Evolutionary conservation across 2,888 invertebrate species (phyloP).

Genomic region (Isotomurus palustris): DNA sequence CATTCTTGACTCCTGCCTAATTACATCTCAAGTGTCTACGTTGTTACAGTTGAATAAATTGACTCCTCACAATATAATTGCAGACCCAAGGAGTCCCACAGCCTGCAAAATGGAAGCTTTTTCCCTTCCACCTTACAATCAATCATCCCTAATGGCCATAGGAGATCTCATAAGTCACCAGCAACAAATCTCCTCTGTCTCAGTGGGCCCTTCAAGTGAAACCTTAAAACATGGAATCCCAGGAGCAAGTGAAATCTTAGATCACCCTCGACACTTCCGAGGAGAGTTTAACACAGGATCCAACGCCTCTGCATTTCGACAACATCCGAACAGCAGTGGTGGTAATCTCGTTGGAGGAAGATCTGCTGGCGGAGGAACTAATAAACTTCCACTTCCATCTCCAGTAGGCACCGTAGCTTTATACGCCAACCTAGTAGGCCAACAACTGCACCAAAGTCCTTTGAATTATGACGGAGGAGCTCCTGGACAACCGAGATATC

Average conservation of each 20-base stretch:
- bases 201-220: constrained; percentile 15
- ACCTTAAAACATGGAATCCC: constrained; percentile 20
- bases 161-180: constrained; percentile 43
- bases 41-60: too few species aligned
- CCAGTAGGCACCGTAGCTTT: constrained; percentile 26
- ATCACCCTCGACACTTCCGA: constrained; percentile 39
- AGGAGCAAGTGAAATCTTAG: constrained; percentile 33
- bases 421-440: constrained; percentile 33
- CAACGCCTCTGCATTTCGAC: constrained; percentile 36
- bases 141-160: constrained; percentile 43
- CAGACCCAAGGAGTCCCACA: too few species aligned
- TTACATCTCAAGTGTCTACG: too few species aligned
- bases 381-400: constrained; percentile 5
- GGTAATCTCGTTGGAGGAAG: neutral
- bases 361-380: too few species aligned
- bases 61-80: too few species aligned
- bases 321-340: constrained; percentile 10
- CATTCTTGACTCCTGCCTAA: too few species aligned
- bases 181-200: constrained; percentile 20
- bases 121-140: constrained; percentile 33
- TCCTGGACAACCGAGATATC: constrained; percentile 24
- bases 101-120: constrained; percentile 40
- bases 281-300: constrained; percentile 38
- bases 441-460: constrained; percentile 29
- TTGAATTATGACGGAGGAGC: constrained; percentile 5